Evolutionary conservation across 2,797 vertebrate genomes (phyloP), one percentile per base, ranked within the genome.

Genomic region (Liasis olivaceus): DNA sequence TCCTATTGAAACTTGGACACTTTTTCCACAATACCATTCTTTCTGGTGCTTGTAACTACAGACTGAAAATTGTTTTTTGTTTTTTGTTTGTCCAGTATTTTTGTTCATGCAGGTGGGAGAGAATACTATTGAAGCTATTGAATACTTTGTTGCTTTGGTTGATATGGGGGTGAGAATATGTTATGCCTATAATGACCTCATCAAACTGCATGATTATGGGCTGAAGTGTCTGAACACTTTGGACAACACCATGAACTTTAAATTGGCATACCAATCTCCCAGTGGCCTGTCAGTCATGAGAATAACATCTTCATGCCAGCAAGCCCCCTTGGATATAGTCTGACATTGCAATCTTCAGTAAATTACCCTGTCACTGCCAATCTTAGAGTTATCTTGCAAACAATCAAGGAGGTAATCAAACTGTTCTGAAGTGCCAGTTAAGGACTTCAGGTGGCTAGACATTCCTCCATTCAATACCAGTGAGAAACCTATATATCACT

Each of bases 361-460:
- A 98, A 98, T 98, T 98, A 98, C 97, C 96, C 97, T 97, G 98
- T 97, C 98, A 97, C 97, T 97, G 97, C 97, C 98, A 97, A 98
- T 98, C 97, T 96, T 96, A 93, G 96, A 93, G 97, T 97, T 97
- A 98, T 98, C 98, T 97, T 94, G 95, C 97, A 98, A 98, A 98
- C 98, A 98, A 98, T 98, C 98, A 98, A 97, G 97, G 95, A 97
- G 96, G 97, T 97, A 98, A 98, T 98, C 97, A 98, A 96, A 98
- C 96, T 95, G 94, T 94, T 97, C 97, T 96, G 97, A 98, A 98
- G 96, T 97, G 96, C 97, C 95, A 95, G 97, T 97, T 97, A 96
- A 97, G 95, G 97, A 97, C 97, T 97, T 93, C 87, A 93, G 96
- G 97, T 86, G 97, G 95, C 95, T 96, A 93, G 92, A 96, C 92